phyloP scores from a whole-genome alignment of 2,797 vertebrate genomes.

The Urosaurus nigricauda region DNA sequence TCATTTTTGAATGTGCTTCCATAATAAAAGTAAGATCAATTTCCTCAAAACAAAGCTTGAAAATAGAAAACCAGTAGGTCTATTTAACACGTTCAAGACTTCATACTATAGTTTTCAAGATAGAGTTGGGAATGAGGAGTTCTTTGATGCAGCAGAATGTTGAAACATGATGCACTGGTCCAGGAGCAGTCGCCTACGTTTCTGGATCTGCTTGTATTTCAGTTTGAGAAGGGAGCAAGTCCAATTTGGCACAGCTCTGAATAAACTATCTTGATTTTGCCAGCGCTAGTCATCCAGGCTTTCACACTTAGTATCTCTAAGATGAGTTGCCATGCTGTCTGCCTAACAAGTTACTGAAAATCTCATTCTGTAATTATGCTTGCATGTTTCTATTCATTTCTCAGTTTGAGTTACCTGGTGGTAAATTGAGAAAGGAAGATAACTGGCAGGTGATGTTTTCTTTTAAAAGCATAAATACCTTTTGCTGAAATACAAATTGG shows the following conservation, averaged over 20 bases:
- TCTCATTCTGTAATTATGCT: neutral
- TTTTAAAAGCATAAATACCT: conserved; percentile 19
- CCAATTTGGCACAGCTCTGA: neutral
- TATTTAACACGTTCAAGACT: no score
- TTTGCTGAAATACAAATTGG: conserved; percentile 19
- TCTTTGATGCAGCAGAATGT: neutral
- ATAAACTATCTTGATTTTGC: neutral
- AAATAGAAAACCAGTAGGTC: neutral
- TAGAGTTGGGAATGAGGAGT: no score
- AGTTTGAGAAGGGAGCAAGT: neutral
- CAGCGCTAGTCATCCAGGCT: neutral
- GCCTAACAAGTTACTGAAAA: neutral
- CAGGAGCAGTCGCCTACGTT: neutral
- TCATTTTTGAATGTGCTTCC: neutral
- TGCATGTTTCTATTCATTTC: neutral
- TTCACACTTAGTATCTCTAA: neutral
- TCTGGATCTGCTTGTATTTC: neutral
- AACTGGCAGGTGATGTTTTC: conserved; percentile 25
- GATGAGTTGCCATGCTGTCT: neutral
- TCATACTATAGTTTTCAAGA: neutral
- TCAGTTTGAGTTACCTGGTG: conserved; percentile 17
- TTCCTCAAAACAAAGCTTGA: neutral
- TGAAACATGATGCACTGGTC: neutral
- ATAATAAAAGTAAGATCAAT: neutral
- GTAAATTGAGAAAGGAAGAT: neutral